Evolutionary conservation across 2,797 vertebrate species (phyloP), one percentile per base, ranked within the genome.

Genomic region (Brachymystax lenok): DNA sequence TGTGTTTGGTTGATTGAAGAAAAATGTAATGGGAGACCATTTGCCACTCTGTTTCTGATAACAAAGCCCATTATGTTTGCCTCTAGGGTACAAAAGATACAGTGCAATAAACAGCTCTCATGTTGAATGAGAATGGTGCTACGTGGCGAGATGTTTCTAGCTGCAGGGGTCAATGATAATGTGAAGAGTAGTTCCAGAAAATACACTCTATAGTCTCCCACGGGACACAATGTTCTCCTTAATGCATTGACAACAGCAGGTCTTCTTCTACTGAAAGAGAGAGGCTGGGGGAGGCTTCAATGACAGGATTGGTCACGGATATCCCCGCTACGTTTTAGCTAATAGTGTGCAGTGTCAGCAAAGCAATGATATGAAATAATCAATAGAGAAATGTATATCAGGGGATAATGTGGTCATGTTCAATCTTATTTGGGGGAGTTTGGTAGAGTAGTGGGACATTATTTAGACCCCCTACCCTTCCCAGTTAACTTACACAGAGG

Each of bases 401-500:
- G 13, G 27, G 27, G 13, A 27, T 27, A 5, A 27, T 66, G 63
- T 14, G 8, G 24, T 28, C 3, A 35, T 35, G 35, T 35, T 35
- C 4, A 16, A 24, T 59, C 24, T 12, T 64, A 63, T 63, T 17
- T 56, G 19, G 54, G 19, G 19, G 63, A 66, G 63, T 66, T 13
- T 27, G 24, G 24, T 30, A 12, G 63, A 28, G 24, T 64, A 24
- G 61, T 24, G 13, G 3, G n/a, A 27, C n/a, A 19, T 8, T 6
- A 21, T 21, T 59, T 19, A 59, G n/a, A 19, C n/a, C 56, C 40
- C n/a, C 19, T 59, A 59, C 56, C 56, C 56, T 7, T 19, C 56
- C 63, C 24, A 30, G 28, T 14, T 2, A 14, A 95, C 97, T 95
- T 90, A 99, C 97, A 24, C 97, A 98, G 82, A 99, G 94, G 0